Conservation (phyloP, 92 coral and sea anemone species). For the Porites cylindrica region DNA sequence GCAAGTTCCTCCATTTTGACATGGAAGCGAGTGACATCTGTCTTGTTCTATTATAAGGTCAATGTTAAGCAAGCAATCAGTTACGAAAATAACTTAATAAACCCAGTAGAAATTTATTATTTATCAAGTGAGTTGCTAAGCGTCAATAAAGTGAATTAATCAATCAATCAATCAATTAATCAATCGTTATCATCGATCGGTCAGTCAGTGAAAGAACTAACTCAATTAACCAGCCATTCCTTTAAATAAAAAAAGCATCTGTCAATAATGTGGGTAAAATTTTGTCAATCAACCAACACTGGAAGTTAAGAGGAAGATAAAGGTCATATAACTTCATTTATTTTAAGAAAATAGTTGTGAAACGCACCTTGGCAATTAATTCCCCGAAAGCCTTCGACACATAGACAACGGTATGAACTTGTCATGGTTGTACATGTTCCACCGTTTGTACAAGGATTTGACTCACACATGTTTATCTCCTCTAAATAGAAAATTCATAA, state of each 20-base stretch:
- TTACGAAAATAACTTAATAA: not conserved
- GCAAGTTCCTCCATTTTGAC: conserved; percentile 97
- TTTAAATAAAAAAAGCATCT: no score
- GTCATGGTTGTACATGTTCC: conserved; percentile 82
- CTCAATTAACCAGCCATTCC: conserved; percentile 47
- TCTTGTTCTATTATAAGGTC: conserved; percentile 68
- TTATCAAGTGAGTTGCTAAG: not conserved
- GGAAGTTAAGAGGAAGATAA: no score
- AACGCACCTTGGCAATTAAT: conserved; percentile 78
- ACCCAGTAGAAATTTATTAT: not conserved
- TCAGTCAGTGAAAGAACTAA: not conserved
- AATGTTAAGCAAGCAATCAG: not conserved
- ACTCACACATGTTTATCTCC: conserved; percentile 91
- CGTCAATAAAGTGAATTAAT: not conserved
- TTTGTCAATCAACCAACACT: no score
- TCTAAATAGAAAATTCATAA: conserved; percentile 50
- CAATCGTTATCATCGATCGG: not conserved
- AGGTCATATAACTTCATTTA: no score
- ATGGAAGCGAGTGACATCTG: conserved; percentile 87
- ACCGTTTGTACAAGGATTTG: conserved; percentile 91
- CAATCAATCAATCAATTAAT: not conserved
- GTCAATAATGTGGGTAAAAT: no score
- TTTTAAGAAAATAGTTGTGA: no score
- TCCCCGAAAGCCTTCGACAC: conserved; percentile 87
- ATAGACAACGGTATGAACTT: conserved; percentile 84